These are phyloP conservation scores for Priocnemis perturbator DNA, from an alignment of 2,888 invertebrate species.

Conservation along the genomic window DNA sequence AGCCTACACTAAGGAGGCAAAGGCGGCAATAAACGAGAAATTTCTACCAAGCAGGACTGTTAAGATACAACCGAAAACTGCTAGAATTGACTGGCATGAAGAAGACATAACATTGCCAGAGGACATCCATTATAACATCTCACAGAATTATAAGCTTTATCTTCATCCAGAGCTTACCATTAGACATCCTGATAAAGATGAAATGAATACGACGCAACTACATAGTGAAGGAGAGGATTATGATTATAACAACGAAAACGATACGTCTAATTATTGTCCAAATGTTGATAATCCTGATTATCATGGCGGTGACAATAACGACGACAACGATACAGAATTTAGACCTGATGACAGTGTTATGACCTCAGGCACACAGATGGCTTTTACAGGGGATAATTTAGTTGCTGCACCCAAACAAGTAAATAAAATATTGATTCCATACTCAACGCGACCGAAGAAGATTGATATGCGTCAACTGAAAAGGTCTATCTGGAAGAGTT, in stretches of 20 bases:
- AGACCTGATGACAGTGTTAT: constrained; percentile 63
- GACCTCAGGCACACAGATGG: constrained; percentile 60
- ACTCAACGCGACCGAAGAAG: constrained; percentile 89
- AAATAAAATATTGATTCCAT: constrained; percentile 83
- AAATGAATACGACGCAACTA: constrained; percentile 33
- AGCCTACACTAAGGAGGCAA: constrained; percentile 31
- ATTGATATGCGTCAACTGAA: constrained; percentile 92
- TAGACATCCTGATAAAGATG: constrained; percentile 1
- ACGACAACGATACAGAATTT: constrained; percentile 53
- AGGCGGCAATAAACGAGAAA: constrained; percentile 24
- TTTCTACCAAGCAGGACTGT: constrained; percentile 29
- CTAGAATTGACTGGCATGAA: constrained; percentile 55
- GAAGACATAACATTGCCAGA: constrained; percentile 55
- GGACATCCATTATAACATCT: constrained; percentile 51
- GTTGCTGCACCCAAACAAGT: constrained; percentile 82
- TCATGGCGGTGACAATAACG: constrained; percentile 46
- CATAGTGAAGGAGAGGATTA: constrained; percentile 74
- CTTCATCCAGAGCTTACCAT: constrained; percentile 27
- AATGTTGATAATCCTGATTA: constrained; percentile 61
- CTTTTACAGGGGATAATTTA: constrained; percentile 78
- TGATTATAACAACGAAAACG: constrained; percentile 78
- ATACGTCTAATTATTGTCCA: constrained; percentile 77
- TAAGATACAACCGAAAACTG: constrained; percentile 50
- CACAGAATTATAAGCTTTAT: constrained; percentile 41
- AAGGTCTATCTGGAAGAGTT: constrained; percentile 82